Evolutionary conservation across 2,888 invertebrate species (phyloP).

Genomic region (Malachius bipustulatus): DNA sequence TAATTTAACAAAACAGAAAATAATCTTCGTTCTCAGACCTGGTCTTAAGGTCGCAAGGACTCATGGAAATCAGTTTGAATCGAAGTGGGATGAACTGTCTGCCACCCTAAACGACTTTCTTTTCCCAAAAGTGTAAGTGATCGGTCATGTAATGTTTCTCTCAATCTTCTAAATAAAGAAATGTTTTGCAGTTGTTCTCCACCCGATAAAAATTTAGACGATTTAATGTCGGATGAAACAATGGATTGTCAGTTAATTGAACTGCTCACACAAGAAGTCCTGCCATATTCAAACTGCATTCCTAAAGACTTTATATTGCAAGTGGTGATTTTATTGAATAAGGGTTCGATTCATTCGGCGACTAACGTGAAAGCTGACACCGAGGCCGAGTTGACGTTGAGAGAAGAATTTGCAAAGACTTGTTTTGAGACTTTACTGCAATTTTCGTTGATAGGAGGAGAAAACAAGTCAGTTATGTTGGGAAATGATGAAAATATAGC

Average conservation of each 20-base stretch:
- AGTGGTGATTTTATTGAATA: constrained; percentile 72
- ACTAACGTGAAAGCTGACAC: constrained; percentile 56
- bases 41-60: constrained; percentile 81
- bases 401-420: constrained; percentile 92
- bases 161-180: not conserved
- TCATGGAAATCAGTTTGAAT: constrained; percentile 56
- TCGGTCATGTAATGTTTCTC: too few relatives aligned
- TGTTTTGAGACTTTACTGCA: constrained; percentile 93
- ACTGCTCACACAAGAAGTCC: constrained; percentile 66
- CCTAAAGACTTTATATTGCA: constrained; percentile 72
- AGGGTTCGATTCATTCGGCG: constrained; percentile 74
- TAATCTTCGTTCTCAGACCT: constrained; percentile 65
- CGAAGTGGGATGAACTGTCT: constrained; percentile 80
- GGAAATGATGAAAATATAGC: constrained; percentile 37
- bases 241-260: constrained; percentile 75
- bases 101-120: constrained; percentile 82
- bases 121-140: constrained; percentile 68
- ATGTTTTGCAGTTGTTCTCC: constrained; percentile 37
- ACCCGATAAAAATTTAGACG: constrained; percentile 46
- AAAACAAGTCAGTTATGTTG: constrained; percentile 37
- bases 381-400: constrained; percentile 66
- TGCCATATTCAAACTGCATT: constrained; percentile 65
- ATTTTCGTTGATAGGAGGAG: constrained; percentile 76
- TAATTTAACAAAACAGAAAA: too few relatives aligned
- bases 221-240: constrained; percentile 57